phyloP scores from a whole-genome alignment of 2,888 invertebrate genomes.

The Ischnus inquisitorius region DNA sequence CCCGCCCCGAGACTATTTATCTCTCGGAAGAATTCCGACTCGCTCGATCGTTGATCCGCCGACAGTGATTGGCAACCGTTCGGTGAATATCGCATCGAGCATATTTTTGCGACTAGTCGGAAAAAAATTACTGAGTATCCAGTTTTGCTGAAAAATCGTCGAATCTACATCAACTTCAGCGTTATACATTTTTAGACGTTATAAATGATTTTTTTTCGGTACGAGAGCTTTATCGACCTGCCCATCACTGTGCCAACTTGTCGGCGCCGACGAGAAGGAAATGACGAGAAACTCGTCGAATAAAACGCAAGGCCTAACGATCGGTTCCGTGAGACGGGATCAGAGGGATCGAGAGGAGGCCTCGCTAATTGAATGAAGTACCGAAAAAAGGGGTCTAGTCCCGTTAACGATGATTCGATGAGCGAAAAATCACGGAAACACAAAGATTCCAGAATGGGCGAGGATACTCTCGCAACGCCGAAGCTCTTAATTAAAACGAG shows the following conservation, averaged over 20 bases:
- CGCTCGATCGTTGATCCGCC: neutral
- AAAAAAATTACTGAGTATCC: neutral
- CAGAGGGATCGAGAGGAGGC: neutral
- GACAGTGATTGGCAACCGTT: neutral
- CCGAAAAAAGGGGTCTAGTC: neutral
- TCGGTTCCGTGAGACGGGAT: neutral
- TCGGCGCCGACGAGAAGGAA: neutral
- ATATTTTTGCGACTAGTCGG: neutral
- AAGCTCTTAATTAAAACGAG: constrained; percentile 25
- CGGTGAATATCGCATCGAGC: neutral
- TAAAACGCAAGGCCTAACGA: neutral
- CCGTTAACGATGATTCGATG: constrained; percentile 2
- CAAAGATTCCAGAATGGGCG: neutral
- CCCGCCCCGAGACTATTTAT: neutral
- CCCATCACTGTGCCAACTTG: neutral
- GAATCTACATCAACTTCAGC: neutral
- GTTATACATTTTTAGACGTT: too few species aligned
- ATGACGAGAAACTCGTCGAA: neutral
- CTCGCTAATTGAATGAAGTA: neutral
- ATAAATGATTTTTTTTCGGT: too few species aligned
- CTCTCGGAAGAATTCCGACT: neutral
- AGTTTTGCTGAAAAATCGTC: neutral
- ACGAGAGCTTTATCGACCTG: neutral
- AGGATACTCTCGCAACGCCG: constrained; percentile 8
- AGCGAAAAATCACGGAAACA: neutral